These are phyloP conservation scores for Tachysurus vachellii DNA, from an alignment of 2,113 vertebrate species.

Conservation along the genomic window DNA sequence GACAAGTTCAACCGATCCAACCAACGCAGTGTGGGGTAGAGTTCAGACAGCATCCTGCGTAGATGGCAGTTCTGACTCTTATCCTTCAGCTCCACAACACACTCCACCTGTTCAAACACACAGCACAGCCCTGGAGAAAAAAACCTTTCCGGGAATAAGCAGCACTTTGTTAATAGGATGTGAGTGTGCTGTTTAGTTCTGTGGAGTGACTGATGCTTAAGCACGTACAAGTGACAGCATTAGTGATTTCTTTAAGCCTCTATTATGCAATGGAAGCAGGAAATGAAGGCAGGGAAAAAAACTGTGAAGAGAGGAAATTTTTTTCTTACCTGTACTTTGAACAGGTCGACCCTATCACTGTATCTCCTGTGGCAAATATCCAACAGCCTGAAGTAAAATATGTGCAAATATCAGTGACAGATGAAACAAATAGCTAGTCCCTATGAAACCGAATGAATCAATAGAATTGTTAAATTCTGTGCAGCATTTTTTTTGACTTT, in stretches of 20 bases:
- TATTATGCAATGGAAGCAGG: slow-evolving; percentile 11
- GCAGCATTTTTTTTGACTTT: not conserved
- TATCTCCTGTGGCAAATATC: slow-evolving; percentile 81
- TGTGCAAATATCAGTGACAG: slow-evolving; percentile 11
- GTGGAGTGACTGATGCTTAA: not conserved
- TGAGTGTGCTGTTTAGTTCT: not conserved
- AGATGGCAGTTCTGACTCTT: slow-evolving; percentile 79
- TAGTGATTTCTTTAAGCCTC: not conserved
- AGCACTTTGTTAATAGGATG: not conserved
- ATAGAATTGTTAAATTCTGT: not conserved
- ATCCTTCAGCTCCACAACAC: slow-evolving; percentile 85
- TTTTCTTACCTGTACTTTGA: slow-evolving; percentile 78
- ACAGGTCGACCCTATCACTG: slow-evolving; percentile 77
- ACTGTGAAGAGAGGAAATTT: slow-evolving; percentile 8
- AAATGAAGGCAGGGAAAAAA: slow-evolving; percentile 28
- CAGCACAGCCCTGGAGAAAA: not conserved
- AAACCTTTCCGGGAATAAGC: not conserved
- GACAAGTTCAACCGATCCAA: slow-evolving; percentile 72
- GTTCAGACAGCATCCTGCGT: slow-evolving; percentile 73
- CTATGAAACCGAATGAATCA: not conserved
- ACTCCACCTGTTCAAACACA: slow-evolving; percentile 79
- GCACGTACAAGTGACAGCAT: not conserved
- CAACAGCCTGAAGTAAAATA: slow-evolving; percentile 73
- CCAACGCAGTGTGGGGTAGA: slow-evolving; percentile 81
- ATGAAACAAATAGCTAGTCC: not conserved